Base-by-base conservation (phyloP, 2,113 vertebrate genomes). In the Stigmatopora nigra region DNA sequence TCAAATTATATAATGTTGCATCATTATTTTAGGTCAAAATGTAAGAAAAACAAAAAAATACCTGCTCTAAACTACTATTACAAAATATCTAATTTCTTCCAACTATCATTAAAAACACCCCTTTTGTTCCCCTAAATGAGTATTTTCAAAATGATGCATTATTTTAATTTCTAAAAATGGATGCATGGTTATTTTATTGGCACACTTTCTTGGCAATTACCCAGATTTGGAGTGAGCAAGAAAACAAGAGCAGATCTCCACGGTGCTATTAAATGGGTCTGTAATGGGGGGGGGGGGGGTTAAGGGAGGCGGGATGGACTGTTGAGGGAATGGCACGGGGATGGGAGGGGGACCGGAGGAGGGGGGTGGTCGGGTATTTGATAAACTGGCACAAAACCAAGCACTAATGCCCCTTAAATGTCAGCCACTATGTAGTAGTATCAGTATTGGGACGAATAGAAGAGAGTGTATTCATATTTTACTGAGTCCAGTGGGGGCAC, bases 381-480 rank as follows among this genome's bases (percentile, higher is more conserved):
- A 69, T 82, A 74, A 78, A 75, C 79, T 87, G 87, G 83, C 82
- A 84, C 69, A 52, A 63, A 68, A 86, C 84, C 84, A 86, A 81
- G 63, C 63, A 67, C 86, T 87, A 87, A 86, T 88, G 83, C 83
- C 81, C 79, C 83, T 84, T 86, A 86, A 89, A 89, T 86, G 81
- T 82, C 86, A 88, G 69, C 84, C 63, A 77, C 75, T 85, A 70
- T 63, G 67, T 75, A 64, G 67, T 75, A 64, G 25, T 31, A 31
- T 31, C 25, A 31, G 25, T 31, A 31, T 55, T 66, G 81, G 75
- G 77, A 72, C 61, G 45, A 70, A 31, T 62, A 70, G 65, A 76
- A 71, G 77, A 66, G 78, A 82, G 69, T 58, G 57, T 76, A 86
- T 89, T 82, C 76, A 85, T 87, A 84, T 88, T 84, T 86, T 74